phyloP scores from a whole-genome alignment of 1,140 invertebrate species.

The Oedothorax gibbosus region DNA sequence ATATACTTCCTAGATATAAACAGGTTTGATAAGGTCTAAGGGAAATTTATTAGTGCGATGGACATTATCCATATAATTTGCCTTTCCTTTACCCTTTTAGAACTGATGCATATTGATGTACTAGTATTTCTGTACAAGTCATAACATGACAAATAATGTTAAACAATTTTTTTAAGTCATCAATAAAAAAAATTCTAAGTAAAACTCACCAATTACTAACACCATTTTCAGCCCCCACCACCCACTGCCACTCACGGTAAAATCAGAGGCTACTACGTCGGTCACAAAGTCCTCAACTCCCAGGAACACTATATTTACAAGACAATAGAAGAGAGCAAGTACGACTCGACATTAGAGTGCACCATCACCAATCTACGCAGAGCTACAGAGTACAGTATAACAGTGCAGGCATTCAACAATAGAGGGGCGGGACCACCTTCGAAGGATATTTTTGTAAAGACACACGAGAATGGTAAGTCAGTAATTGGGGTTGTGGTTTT shows the following conservation, averaged over 20 bases:
- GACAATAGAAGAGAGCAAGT: conserved; percentile 65
- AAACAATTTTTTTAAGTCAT: too few relatives aligned
- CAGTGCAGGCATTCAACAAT: conserved; percentile 67
- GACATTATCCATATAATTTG: too few relatives aligned
- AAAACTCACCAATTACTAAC: too few relatives aligned
- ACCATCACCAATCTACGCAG: conserved; percentile 64
- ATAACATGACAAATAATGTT: too few relatives aligned
- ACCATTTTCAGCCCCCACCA: conserved; percentile 61
- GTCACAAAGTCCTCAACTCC: conserved; percentile 65
- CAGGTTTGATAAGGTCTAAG: too few relatives aligned
- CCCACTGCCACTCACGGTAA: conserved; percentile 69
- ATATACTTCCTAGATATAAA: too few relatives aligned
- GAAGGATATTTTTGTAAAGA: conserved; percentile 79
- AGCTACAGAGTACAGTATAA: conserved; percentile 66
- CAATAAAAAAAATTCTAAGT: too few relatives aligned
- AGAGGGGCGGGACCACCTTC: conserved; percentile 78
- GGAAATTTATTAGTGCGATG: too few relatives aligned
- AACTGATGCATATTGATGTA: too few relatives aligned
- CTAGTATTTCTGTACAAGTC: too few relatives aligned
- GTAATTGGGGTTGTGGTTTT: background rate
- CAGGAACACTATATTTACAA: conserved; percentile 68
- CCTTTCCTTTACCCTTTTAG: too few relatives aligned
- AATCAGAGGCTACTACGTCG: conserved; percentile 68
- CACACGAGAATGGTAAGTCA: conserved; percentile 80
- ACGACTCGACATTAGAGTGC: conserved; percentile 53